These are phyloP conservation scores for Chlamydotis undulata DNA, from an alignment of 2,113 vertebrate species.

Conservation along the genomic window DNA sequence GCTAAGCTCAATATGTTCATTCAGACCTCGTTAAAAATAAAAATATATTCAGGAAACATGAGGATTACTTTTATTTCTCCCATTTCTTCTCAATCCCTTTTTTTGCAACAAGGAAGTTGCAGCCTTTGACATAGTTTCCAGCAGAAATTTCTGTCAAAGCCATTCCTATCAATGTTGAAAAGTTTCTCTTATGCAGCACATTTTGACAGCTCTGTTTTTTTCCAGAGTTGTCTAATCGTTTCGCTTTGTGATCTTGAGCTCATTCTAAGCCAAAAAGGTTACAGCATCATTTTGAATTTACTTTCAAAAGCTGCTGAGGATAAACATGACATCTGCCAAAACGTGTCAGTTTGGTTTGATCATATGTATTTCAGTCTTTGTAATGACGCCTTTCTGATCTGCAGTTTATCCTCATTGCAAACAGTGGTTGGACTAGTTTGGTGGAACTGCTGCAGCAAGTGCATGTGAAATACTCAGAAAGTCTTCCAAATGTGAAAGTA, in stretches of 20 bases:
- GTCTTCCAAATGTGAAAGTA: background rate
- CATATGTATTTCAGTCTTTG: background rate
- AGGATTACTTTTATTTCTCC: background rate
- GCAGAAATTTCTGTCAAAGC: background rate
- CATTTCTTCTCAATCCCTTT: background rate
- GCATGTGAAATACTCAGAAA: background rate
- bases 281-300: background rate
- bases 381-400: background rate
- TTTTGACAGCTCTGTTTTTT: background rate
- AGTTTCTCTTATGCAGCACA: background rate
- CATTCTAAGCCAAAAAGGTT: background rate
- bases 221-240: background rate
- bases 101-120: background rate
- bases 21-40: background rate
- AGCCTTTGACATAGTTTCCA: background rate
- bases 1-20: background rate
- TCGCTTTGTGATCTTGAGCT: background rate
- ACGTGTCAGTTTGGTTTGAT: background rate
- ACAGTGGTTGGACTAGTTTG: background rate
- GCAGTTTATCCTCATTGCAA: background rate
- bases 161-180: background rate
- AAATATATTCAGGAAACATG: background rate
- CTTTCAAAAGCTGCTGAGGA: background rate
- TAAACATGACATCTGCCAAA: background rate
- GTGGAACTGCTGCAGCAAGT: background rate